A percentile compares a stretch with the other conserved stretches of the same genome.
phyloP scores from a whole-genome alignment of 2,113 vertebrate species.

The Copsychus sechellarum region DNA sequence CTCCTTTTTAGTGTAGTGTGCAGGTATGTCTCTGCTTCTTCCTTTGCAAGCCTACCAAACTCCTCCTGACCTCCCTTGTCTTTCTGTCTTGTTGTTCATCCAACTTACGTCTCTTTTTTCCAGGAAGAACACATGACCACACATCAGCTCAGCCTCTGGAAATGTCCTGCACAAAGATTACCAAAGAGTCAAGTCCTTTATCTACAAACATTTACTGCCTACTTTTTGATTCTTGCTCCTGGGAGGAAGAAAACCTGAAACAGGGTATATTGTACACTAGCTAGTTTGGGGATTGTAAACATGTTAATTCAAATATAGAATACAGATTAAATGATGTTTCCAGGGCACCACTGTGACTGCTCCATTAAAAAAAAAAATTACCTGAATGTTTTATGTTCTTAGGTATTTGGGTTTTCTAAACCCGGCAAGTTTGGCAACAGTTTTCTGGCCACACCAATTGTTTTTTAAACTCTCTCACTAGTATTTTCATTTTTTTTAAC shows the following conservation, averaged over 20 bases:
- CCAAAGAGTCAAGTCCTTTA: background rate
- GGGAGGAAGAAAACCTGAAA: background rate
- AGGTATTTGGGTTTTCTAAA: background rate
- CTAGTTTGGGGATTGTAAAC: background rate
- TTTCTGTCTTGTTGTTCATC: background rate
- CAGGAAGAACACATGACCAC: background rate
- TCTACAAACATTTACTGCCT: background rate
- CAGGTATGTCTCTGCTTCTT: background rate
- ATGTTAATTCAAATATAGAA: background rate
- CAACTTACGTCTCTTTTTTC: background rate
- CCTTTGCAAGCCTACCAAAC: background rate
- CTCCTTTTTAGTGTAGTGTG: background rate
- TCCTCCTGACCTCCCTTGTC: background rate
- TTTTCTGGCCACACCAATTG: background rate
- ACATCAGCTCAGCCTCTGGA: background rate
- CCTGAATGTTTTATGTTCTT: background rate
- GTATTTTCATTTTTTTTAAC: background rate
- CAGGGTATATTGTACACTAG: background rate
- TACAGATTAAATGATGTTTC: background rate
- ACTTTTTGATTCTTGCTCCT: background rate
- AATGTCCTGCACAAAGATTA: background rate
- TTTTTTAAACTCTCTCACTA: background rate
- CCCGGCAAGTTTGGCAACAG: background rate
- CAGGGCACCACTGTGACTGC: background rate
- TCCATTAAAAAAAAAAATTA: background rate